Evolutionary conservation across 2,113 vertebrate genomes (phyloP).

Genomic region (Coregonus clupeaformis): DNA sequence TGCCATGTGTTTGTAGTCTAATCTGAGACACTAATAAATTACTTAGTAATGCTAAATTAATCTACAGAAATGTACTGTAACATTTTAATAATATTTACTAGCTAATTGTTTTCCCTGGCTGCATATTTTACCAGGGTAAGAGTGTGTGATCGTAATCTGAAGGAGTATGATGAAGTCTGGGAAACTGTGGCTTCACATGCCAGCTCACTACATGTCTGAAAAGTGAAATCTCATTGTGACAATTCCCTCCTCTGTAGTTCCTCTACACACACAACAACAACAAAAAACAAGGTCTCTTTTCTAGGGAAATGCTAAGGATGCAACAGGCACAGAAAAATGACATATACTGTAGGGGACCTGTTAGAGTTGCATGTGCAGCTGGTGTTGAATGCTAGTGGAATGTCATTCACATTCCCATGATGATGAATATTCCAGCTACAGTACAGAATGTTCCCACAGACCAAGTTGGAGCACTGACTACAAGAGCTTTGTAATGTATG

Average conservation of each 20-base stretch:
- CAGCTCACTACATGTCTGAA: background rate
- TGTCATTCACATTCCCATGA: too few relatives aligned
- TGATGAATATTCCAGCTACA: too few relatives aligned
- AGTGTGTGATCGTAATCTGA: slow-evolving; percentile 18
- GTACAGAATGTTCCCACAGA: too few relatives aligned
- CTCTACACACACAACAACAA: slow-evolving; percentile 5
- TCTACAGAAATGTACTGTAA: slow-evolving; percentile 5
- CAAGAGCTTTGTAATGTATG: too few relatives aligned
- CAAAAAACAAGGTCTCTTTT: slow-evolving; percentile 22
- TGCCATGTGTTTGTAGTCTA: background rate
- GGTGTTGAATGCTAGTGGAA: too few relatives aligned
- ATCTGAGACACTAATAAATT: background rate
- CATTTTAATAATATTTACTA: background rate
- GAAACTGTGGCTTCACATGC: background rate
- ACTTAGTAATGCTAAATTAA: slow-evolving; percentile 17
- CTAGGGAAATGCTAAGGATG: background rate
- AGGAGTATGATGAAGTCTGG: background rate
- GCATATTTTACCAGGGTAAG: slow-evolving; percentile 6
- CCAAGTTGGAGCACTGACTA: too few relatives aligned
- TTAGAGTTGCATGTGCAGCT: background rate
- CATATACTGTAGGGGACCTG: slow-evolving; percentile 4
- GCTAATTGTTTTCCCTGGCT: slow-evolving; percentile 12
- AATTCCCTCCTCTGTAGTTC: slow-evolving; percentile 13
- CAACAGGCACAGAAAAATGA: slow-evolving; percentile 16
- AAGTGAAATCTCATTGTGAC: slow-evolving; percentile 17